Base-by-base conservation (phyloP, 1,140 invertebrate species). In the Sminthurides bifidus region DNA sequence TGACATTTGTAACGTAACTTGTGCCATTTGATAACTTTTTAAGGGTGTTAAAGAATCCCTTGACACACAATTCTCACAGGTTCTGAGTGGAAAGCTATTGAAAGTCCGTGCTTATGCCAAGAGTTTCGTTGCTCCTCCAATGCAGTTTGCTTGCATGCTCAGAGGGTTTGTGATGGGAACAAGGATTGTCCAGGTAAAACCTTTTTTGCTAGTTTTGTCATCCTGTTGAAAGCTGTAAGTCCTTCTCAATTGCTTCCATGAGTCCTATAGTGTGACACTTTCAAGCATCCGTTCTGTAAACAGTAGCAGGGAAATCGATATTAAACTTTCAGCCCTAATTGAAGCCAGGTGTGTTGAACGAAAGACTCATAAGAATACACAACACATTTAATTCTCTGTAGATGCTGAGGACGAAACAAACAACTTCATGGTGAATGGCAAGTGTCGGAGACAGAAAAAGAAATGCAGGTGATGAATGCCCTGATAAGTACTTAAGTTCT, bases 51-150 rank as follows among this genome's bases (percentile, higher is more conserved):
- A n/a, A n/a, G n/a, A n/a, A n/a, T n/a, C n/a, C n/a, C n/a, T n/a
- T n/a, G n/a, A n/a, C n/a, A n/a, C n/a, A n/a, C n/a, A n/a, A n/a
- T n/a, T n/a, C n/a, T n/a, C n/a, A n/a, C n/a, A n/a, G n/a, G n/a
- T n/a, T n/a, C n/a, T n/a, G 51, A 52, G 12, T 61, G 59, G 59
- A 43, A 40, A 19, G 35, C 21, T 0, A 61, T 61, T 10, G 51
- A 61, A 19, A 51, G 43, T 6, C 48, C 59, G 3, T 61, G 59
- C 31, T 30, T 57, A 2, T 61, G 59, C 29, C 55, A 61, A 35
- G 49, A 61, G 31, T 61, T 61, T 40, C 50, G 59, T 0, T 61
- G 59, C 19, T 27, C 31, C 30, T 19, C 31, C 10, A 52, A 48
- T 6, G 19, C 17, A 3, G 45, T 49, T 41, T 61, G 59, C 27